Evolutionary conservation across 2,797 vertebrate species (phyloP), one percentile per base, ranked within the genome.

Genomic region (Stomatorhinus walkeri): DNA sequence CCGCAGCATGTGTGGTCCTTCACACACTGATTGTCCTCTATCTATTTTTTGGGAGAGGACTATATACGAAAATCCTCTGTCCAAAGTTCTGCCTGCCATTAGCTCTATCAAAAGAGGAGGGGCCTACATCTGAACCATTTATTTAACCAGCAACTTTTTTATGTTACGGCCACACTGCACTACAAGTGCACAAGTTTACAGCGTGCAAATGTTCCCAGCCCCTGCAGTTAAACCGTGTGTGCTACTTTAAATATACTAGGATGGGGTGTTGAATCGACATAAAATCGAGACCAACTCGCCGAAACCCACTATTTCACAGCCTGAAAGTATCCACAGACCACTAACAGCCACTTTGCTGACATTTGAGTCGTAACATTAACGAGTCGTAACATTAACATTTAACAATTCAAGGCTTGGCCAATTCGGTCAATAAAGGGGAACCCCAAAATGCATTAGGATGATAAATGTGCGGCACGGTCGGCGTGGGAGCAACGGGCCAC

Each of bases 341-440:
- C 49, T 56, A 43, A 85, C 9, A 22, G 48, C 36, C 46, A 84
- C 49, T 36, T 43, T 4, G 12, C 61, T 79, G 88, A 88, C 88
- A 85, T 43, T 85, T 10, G 43, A 88, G 43, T 59, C 40, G 14
- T 85, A 56, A 56, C 36, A 19, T 28, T 43, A 59, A 40, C 32
- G 56, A 64, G 56, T 86, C 49, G 76, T 88, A 12, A 88, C 72
- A 40, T 81, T 52, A 79, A 56, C 79, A 64, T 88, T 88, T 51
- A 83, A 51, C 36, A 54, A 51, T 68, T 86, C 22, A 49, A 85
- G 83, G 24, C 56, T 51, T 89, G n/a, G 24, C 40, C n/a, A 72
- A 19, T 85, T 86, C 59, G 52, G 59, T 68, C 81, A 86, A 28
- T 61, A 68, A 52, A 12, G 43, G 16, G 32, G 16, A 51, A 36